phyloP scores from a whole-genome alignment of 2,888 invertebrate genomes.

The Hesperia comma region DNA sequence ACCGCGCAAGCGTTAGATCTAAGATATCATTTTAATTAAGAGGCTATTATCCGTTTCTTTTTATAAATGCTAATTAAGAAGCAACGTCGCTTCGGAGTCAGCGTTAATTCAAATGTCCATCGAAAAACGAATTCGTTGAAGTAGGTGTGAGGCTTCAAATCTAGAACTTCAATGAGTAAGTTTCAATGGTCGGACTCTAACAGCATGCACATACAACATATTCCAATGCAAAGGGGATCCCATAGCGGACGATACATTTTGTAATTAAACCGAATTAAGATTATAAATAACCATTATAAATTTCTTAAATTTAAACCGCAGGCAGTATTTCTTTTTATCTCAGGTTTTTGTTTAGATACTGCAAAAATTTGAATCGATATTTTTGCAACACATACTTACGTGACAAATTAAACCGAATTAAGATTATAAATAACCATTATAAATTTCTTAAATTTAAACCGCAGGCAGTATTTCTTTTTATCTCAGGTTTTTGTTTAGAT shows the following conservation, averaged over 20 bases:
- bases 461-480: too few species aligned
- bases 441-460: too few species aligned
- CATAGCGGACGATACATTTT: too few species aligned
- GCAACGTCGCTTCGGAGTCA: background rate
- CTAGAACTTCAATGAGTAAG: background rate
- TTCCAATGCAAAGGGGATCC: too few species aligned
- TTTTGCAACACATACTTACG: background rate
- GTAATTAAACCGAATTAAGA: too few species aligned
- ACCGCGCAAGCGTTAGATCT: conserved; percentile 27
- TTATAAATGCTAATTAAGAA: conserved; percentile 23
- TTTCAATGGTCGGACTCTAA: background rate
- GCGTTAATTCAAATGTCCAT: conserved; percentile 10
- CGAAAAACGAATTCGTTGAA: background rate
- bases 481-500: too few species aligned
- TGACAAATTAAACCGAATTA: too few species aligned
- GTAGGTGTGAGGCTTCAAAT: conserved; percentile 1
- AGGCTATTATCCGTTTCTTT: conserved; percentile 17
- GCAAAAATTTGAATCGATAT: background rate
- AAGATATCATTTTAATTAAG: conserved; percentile 25
- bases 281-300: too few species aligned
- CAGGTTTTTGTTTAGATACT: too few species aligned
- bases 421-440: too few species aligned
- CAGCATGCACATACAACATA: background rate
- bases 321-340: too few species aligned
- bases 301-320: too few species aligned